Evolutionary conservation across 2,113 vertebrate species (phyloP), one percentile per base, ranked within the genome.

Genomic region (Asarcornis scutulata): DNA sequence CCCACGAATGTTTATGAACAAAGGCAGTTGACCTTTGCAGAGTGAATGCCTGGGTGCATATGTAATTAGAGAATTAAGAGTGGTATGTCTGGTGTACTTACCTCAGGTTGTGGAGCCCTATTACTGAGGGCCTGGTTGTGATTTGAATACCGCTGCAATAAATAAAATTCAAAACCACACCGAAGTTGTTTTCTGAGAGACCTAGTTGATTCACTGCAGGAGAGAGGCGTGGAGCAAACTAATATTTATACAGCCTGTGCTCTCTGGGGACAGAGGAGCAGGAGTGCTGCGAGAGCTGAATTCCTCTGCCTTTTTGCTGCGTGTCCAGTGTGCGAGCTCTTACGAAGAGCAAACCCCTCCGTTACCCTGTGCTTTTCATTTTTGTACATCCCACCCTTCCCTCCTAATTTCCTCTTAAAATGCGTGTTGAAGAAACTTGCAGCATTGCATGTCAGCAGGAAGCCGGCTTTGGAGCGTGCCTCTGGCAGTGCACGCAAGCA

Each of bases 21-120:
- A 53, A 91, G 91, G 85, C 80, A 91, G 83, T 36, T 96, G 96
- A 96, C 92, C 93, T 93, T 95, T 97, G 86, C 86, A 69, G 86
- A 69, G 42, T 76, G 79, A 88, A 92, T 89, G 81, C 80, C 74
- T 92, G 86, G 77, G 82, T 81, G 93, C 91, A 46, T 79, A 69
- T 93, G 83, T 94, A 93, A 89, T 96, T 94, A 96, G 77, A 84
- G 55, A 89, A 95, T 87, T 94, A 93, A 79, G 50, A 95, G 86
- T 16, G 17, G 29, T 62, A 23, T 46, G 86, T 93, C 91, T 96
- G 74, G 84, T 91, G 88, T 79, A 76, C 84, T 96, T 92, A 92
- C 80, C 78, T 84, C 74, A 48, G 53, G 63, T 82, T 88, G 66
- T 79, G 69, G n/a, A 86, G 16, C 84, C 77, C 13, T 42, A 56